Evolutionary conservation across 1,140 invertebrate genomes (phyloP).

Genomic region (Sarcophaga bullata): DNA sequence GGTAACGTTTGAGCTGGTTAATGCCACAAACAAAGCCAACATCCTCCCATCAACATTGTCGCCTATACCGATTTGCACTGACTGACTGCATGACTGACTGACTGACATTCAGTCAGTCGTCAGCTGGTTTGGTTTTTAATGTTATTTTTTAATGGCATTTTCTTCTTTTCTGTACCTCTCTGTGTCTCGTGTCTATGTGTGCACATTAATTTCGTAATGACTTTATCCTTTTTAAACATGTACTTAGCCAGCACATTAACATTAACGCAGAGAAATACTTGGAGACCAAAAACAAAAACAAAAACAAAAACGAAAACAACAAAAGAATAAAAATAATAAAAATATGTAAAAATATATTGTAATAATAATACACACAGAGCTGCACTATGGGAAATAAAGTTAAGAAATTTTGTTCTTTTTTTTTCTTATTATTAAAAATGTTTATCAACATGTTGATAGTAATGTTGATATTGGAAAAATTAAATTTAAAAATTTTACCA

Average conservation of each 20-base stretch:
- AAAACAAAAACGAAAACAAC: background rate
- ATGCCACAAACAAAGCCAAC: too few relatives aligned
- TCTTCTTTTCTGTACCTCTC: background rate
- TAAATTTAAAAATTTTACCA: too few relatives aligned
- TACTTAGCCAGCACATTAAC: slow-evolving; percentile 38
- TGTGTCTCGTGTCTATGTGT: too few relatives aligned
- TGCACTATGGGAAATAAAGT: too few relatives aligned
- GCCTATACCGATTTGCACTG: background rate
- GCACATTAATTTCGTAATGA: slow-evolving; percentile 38
- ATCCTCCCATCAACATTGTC: background rate
- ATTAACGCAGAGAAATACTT: slow-evolving; percentile 17
- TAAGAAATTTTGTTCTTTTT: too few relatives aligned
- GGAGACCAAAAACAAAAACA: background rate
- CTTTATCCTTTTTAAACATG: slow-evolving; percentile 40
- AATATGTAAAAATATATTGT: too few relatives aligned
- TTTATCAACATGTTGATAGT: too few relatives aligned
- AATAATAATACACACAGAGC: too few relatives aligned
- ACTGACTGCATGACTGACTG: too few relatives aligned
- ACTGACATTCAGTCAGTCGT: background rate
- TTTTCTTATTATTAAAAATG: too few relatives aligned
- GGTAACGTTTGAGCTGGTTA: too few relatives aligned
- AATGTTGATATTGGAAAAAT: too few relatives aligned
- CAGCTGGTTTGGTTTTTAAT: background rate
- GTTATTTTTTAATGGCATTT: background rate
- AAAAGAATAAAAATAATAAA: background rate